phyloP scores from a whole-genome alignment of 2,888 invertebrate species.

The Aricia artaxerxes region DNA sequence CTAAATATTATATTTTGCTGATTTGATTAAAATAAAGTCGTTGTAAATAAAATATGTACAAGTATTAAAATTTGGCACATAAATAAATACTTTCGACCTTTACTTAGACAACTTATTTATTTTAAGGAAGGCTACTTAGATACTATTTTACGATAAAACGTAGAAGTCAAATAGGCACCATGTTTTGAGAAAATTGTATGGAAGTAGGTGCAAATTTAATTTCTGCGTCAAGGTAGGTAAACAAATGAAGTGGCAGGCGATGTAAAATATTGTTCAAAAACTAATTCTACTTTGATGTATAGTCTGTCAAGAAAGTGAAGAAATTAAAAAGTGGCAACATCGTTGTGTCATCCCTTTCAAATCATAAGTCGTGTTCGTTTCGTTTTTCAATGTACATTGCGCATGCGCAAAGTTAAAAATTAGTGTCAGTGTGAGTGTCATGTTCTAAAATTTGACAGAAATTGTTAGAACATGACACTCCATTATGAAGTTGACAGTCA shows the following conservation, averaged over 20 bases:
- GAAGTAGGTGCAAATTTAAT: not conserved
- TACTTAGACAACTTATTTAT: not conserved
- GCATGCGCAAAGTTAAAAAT: too few species aligned
- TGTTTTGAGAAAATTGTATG: not conserved
- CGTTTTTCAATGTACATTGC: too few species aligned
- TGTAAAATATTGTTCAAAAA: not conserved
- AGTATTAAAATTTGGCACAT: conserved; percentile 12
- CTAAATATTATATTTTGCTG: not conserved
- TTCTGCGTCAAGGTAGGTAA: not conserved
- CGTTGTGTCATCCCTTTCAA: too few species aligned
- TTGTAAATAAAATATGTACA: conserved; percentile 1
- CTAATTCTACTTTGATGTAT: not conserved
- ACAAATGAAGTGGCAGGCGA: not conserved
- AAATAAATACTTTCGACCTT: conserved; percentile 16
- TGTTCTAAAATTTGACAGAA: too few species aligned
- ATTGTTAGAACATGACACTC: too few species aligned
- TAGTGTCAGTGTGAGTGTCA: too few species aligned
- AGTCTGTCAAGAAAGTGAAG: too few species aligned
- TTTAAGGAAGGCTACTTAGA: not conserved
- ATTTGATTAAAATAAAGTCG: not conserved
- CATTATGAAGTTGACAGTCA: too few species aligned
- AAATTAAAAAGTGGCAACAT: too few species aligned
- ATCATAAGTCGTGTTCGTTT: too few species aligned
- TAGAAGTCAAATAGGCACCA: too few species aligned
- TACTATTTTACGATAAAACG: too few species aligned